Percentiles rank a stretch among this genome's conserved stretches.
phyloP scores from a whole-genome alignment of 2,888 invertebrate genomes.

The Hydriomena furcata region DNA sequence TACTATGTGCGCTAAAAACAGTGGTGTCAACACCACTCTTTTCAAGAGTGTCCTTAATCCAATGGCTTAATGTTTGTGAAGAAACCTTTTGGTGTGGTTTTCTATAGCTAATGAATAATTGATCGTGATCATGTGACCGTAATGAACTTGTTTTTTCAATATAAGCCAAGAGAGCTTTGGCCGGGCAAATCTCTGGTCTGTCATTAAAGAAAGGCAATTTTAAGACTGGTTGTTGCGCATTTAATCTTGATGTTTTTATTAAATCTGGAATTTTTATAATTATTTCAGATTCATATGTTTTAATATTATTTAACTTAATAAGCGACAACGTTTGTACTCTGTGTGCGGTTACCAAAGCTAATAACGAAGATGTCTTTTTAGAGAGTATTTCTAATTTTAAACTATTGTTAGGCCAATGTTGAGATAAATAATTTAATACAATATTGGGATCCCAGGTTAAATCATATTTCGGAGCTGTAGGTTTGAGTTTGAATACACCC shows the following conservation, averaged over 20 bases:
- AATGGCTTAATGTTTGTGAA: background rate
- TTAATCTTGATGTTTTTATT: slow-evolving; percentile 1
- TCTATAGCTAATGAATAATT: slow-evolving; percentile 1
- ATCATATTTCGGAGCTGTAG: slow-evolving; percentile 10
- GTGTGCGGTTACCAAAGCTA: slow-evolving; percentile 15
- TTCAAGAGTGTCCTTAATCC: background rate
- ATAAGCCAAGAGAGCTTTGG: background rate
- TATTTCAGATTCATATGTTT: background rate
- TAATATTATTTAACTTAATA: background rate
- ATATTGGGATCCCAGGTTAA: slow-evolving; percentile 19
- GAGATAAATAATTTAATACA: slow-evolving; percentile 15
- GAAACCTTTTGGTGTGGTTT: background rate
- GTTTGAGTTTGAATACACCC: slow-evolving; percentile 7
- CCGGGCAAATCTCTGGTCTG: slow-evolving; percentile 4
- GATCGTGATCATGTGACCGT: background rate
- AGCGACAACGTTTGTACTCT: slow-evolving; percentile 9
- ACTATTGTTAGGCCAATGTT: background rate
- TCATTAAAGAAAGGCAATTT: slow-evolving; percentile 6
- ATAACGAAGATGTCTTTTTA: slow-evolving; percentile 4
- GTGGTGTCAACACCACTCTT: slow-evolving; percentile 3
- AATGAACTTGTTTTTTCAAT: background rate
- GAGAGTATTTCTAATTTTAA: slow-evolving; percentile 9
- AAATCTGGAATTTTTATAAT: background rate
- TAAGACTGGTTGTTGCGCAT: slow-evolving; percentile 1
- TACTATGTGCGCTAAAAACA: slow-evolving; percentile 2